phyloP scores from a whole-genome alignment of 2,888 invertebrate genomes.

The Trachelus stipa region DNA sequence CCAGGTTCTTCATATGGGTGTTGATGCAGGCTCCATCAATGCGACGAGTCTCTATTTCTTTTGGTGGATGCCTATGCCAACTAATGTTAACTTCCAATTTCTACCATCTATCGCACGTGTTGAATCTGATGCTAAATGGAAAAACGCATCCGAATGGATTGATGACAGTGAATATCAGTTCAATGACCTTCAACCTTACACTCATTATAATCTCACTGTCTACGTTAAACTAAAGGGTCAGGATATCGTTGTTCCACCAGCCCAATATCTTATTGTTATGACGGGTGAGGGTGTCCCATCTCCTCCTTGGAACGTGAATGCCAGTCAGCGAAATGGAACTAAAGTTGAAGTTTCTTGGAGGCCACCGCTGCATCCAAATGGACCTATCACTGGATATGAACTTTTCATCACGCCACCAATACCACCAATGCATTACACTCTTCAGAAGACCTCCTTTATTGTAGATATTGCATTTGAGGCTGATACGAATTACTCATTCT shows the following conservation, averaged over 20 bases:
- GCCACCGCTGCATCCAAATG: slow-evolving; percentile 74
- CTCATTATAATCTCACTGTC: slow-evolving; percentile 84
- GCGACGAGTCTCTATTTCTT: slow-evolving; percentile 74
- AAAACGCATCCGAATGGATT: slow-evolving; percentile 73
- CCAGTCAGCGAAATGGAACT: slow-evolving; percentile 74
- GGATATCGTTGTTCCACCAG: slow-evolving; percentile 73
- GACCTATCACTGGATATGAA: slow-evolving; percentile 73
- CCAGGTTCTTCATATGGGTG: slow-evolving; percentile 73
- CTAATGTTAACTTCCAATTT: slow-evolving; percentile 71
- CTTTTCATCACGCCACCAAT: slow-evolving; percentile 76
- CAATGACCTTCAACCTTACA: slow-evolving; percentile 75
- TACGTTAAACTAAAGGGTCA: slow-evolving; percentile 75
- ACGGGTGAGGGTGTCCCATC: slow-evolving; percentile 80
- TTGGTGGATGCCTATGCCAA: slow-evolving; percentile 72
- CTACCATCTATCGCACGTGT: slow-evolving; percentile 76
- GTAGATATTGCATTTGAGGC: slow-evolving; percentile 71
- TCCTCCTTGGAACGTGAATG: slow-evolving; percentile 76
- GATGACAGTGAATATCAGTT: slow-evolving; percentile 73
- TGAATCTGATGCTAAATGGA: slow-evolving; percentile 70
- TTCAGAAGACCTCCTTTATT: slow-evolving; percentile 67
- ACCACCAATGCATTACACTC: slow-evolving; percentile 68
- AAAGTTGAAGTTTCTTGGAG: slow-evolving; percentile 79
- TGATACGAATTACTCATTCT: slow-evolving; percentile 76
- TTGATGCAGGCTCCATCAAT: slow-evolving; percentile 75
- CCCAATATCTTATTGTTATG: slow-evolving; percentile 71